Evolutionary conservation across 2,797 vertebrate genomes (phyloP).

Genomic region (Acipenser transmontanus): DNA sequence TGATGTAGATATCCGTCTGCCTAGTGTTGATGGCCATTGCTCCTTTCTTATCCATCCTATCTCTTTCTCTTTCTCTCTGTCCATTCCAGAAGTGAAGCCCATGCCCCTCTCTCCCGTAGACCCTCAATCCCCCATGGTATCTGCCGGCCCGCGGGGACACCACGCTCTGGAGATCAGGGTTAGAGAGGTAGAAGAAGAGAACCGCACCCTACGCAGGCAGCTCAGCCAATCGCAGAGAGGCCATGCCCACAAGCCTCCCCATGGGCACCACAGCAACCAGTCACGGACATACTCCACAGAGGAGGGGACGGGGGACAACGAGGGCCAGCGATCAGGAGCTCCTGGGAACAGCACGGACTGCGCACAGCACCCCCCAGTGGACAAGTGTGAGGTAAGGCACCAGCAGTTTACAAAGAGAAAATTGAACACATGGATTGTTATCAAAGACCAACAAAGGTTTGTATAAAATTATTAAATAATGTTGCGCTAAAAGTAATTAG

Average conservation of each 20-base stretch:
- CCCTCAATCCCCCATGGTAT: conserved; percentile 65
- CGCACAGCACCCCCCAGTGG: conserved; percentile 82
- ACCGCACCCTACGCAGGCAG: conserved; percentile 76
- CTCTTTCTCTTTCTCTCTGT: conserved; percentile 2
- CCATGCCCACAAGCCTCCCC: conserved; percentile 30
- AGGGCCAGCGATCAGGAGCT: conserved; percentile 72
- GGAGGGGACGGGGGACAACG: conserved; percentile 84
- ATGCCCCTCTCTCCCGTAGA: conserved; percentile 82
- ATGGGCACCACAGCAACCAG: conserved; percentile 62
- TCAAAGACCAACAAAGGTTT: too few species aligned
- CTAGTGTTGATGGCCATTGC: too few species aligned
- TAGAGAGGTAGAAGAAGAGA: conserved; percentile 90
- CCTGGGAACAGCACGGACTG: conserved; percentile 85
- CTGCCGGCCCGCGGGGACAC: conserved; percentile 63
- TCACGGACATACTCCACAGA: conserved; percentile 80
- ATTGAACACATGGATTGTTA: too few species aligned
- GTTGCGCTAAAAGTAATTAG: too few species aligned
- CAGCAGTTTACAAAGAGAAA: too few species aligned
- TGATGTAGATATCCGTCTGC: too few species aligned
- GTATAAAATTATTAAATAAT: too few species aligned
- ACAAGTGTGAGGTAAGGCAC: conserved; percentile 88
- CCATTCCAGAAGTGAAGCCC: conserved; percentile 74
- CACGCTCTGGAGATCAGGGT: conserved; percentile 82
- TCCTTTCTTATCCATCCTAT: too few species aligned
- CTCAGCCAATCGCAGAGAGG: conserved; percentile 72